Evolutionary conservation across 2,888 invertebrate genomes (phyloP).

Genomic region (Eupithecia subfuscata): DNA sequence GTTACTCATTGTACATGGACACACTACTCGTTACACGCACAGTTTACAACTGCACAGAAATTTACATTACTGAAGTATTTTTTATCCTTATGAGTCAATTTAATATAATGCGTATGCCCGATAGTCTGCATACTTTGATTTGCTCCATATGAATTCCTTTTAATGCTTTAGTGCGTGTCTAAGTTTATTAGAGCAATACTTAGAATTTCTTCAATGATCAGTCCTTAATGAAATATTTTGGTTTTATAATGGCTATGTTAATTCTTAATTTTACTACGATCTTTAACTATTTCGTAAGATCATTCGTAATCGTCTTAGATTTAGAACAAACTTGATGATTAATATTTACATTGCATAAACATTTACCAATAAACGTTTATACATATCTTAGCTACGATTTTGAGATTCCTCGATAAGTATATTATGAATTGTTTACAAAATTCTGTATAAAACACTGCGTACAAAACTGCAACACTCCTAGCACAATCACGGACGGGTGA

Average conservation of each 20-base stretch:
- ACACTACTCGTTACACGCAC: conserved; percentile 52
- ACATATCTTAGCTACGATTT: conserved; percentile 6
- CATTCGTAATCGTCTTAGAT: background rate
- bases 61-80: conserved; percentile 53
- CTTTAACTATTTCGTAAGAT: background rate
- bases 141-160: background rate
- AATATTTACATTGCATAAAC: background rate
- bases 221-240: background rate
- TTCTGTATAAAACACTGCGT: conserved; percentile 50
- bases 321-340: background rate
- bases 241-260: background rate
- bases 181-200: background rate
- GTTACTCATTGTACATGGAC: conserved; percentile 47
- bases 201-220: background rate
- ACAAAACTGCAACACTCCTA: conserved; percentile 53
- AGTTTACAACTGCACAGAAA: conserved; percentile 62
- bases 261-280: conserved; percentile 2
- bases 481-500: conserved; percentile 80
- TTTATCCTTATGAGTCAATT: conserved; percentile 74
- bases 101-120: conserved; percentile 59
- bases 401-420: conserved; percentile 3
- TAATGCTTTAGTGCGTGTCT: background rate
- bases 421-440: conserved; percentile 40
- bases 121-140: conserved; percentile 7
- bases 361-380: background rate